Conservation (phyloP, 2,888 invertebrate genomes). For the Chrysopilus asiliformis region DNA sequence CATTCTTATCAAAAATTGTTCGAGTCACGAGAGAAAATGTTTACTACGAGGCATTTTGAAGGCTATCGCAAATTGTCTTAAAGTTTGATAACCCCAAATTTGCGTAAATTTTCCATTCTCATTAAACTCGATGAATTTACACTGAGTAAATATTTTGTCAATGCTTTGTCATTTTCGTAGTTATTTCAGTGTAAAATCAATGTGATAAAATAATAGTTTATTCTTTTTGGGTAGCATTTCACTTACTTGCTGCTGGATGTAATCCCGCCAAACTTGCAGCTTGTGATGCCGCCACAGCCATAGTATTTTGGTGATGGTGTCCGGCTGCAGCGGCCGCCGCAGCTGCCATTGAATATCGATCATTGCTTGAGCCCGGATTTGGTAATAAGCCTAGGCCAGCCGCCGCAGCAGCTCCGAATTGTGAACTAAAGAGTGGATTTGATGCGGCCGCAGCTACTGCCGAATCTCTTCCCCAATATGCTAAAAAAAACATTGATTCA, state of each 20-base stretch:
- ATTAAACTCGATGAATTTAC: too few species aligned
- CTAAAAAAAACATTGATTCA: conserved; percentile 37
- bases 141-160: too few species aligned
- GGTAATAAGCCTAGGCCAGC: conserved; percentile 32
- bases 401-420: conserved; percentile 35
- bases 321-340: conserved; percentile 36
- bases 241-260: conserved; percentile 54
- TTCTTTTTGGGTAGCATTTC: too few species aligned
- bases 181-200: too few species aligned
- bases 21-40: too few species aligned
- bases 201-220: too few species aligned
- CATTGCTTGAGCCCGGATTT: conserved; percentile 36
- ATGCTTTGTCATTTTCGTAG: too few species aligned
- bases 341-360: conserved; percentile 32
- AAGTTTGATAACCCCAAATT: too few species aligned
- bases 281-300: conserved; percentile 75
- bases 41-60: too few species aligned
- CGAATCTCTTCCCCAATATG: conserved; percentile 66
- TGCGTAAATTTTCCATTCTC: too few species aligned
- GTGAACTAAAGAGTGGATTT: conserved; percentile 34
- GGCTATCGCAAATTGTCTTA: too few species aligned
- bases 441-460: conserved; percentile 35
- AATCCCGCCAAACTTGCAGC: conserved; percentile 65
- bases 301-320: conserved; percentile 51
- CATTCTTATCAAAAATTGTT: too few species aligned